A percentile compares a stretch with the other conserved stretches of the same genome.
Conservation (phyloP, 2,113 vertebrate species). For the Empidonax traillii region DNA sequence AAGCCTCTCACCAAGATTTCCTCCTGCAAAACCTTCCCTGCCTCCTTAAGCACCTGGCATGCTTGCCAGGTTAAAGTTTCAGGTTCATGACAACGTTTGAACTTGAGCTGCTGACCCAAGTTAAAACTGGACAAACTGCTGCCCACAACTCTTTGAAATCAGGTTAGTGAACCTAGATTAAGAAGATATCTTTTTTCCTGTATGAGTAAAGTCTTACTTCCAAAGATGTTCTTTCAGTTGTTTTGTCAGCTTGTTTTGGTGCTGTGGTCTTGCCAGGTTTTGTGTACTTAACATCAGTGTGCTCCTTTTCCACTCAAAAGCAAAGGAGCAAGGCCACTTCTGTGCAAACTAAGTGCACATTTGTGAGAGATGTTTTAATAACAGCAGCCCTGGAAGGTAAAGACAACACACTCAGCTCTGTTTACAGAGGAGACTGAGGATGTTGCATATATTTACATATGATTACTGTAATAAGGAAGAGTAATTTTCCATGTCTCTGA, state of each 20-base stretch:
- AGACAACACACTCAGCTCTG: background rate
- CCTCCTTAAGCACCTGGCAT: accelerated
- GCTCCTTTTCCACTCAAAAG: background rate
- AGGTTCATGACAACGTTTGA: background rate
- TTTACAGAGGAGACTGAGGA: conserved; percentile 40
- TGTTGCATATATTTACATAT: conserved; percentile 45
- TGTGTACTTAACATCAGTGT: background rate
- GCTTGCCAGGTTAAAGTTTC: background rate
- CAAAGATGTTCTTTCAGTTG: background rate
- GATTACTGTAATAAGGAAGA: conserved; percentile 10
- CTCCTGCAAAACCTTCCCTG: background rate
- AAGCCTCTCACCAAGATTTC: accelerated
- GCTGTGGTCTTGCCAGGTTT: background rate
- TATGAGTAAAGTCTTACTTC: background rate
- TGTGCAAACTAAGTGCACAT: background rate
- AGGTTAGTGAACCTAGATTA: background rate
- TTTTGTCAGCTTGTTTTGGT: background rate
- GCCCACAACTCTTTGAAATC: background rate
- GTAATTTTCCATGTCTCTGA: conserved; percentile 19
- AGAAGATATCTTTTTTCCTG: background rate
- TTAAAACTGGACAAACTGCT: background rate
- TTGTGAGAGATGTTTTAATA: conserved; percentile 8
- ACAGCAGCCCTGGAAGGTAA: conserved; percentile 1
- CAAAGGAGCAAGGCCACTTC: background rate
- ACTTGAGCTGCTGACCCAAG: background rate